Base-by-base conservation (phyloP, 92 coral and sea anemone genomes). In the Bergia puertoricense region DNA sequence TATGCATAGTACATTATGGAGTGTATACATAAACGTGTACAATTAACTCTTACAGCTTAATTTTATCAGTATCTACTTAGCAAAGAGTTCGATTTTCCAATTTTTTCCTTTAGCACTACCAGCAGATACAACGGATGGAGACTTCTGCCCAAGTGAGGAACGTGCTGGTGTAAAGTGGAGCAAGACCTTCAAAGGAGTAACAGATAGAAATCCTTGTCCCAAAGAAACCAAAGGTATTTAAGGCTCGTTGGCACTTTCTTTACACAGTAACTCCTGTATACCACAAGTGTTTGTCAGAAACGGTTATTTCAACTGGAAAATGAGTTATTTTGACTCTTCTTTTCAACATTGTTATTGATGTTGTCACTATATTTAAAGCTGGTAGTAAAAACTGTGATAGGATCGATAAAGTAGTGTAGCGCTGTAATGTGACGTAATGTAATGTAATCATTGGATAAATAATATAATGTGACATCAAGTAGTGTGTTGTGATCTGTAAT, bases 81-180 rank as follows among this genome's bases (percentile, higher is more conserved):
- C 30, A 30, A 30, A 30, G 30, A 30, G 69, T 62, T 62, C 30
- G 69, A 16, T 62, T 16, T 62, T 20, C 59, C 16, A 62, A 1
- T 20, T 62, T 22, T 22, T 74, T 22, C 11, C 0, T 16, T 76
- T 71, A 84, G 87, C 46, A 18, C 87, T 84, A 74, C 95, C 94
- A 4, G 85, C 79, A 20, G 92, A 85, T 51, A 16, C 78, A 8
- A 79, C 86, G 46, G 90, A 85, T 16, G 88, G 56, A 7, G 85
- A 88, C 50, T 93, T 94, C 86, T 94, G 98, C 85, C 88, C 76
- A 15, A 77, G 85, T n/a, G 95, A 85, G 36, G 86, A 86, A 44
- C 74, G 79, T 23, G 93, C 90, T 48, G 91, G 85, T 42, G 86
- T 94, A 13, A 39, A 76, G 81, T 95, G 98, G 98, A 39, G 68